Conservation (phyloP, 1,140 invertebrate genomes). For the Diabrotica virgifera region DNA sequence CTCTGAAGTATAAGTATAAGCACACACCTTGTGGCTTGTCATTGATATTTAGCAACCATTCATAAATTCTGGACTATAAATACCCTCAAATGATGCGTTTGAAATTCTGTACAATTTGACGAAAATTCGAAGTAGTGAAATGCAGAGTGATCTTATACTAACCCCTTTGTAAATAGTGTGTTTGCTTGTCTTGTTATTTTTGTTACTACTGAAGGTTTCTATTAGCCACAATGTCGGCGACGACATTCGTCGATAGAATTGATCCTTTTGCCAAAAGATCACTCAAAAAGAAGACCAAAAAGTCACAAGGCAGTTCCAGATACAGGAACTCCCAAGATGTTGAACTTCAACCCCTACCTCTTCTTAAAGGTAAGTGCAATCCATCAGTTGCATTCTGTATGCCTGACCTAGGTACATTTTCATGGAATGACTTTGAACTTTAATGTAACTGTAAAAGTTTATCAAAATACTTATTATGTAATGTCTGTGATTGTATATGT, state of each 20-base stretch:
- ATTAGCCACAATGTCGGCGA: conserved; percentile 64
- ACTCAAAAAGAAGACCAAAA: conserved; percentile 89
- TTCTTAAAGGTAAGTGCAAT: conserved; percentile 73
- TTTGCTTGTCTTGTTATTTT: conserved; percentile 20
- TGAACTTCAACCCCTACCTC: conserved; percentile 80
- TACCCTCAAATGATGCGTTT: conserved; percentile 35
- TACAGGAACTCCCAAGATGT: conserved; percentile 88
- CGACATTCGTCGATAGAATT: conserved; percentile 89
- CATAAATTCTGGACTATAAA: conserved; percentile 34
- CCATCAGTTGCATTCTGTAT: conserved; percentile 6
- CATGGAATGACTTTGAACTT: background rate
- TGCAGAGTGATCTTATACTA: conserved; percentile 32
- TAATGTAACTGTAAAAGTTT: background rate
- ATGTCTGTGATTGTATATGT: background rate
- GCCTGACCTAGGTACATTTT: conserved; percentile 24
- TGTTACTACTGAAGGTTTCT: conserved; percentile 19
- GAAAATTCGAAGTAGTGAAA: conserved; percentile 37
- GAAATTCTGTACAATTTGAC: conserved; percentile 39
- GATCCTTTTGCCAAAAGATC: conserved; percentile 91
- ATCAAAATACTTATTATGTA: background rate
- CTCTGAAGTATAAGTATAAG: conserved; percentile 32
- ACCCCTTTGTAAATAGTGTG: conserved; percentile 41
- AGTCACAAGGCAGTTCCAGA: conserved; percentile 86
- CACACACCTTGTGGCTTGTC: conserved; percentile 41
- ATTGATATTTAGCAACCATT: conserved; percentile 44